Percentiles rank a stretch among this genome's conserved stretches.
phyloP scores from a whole-genome alignment of 2,797 vertebrate species.

The Caiman crocodilus region DNA sequence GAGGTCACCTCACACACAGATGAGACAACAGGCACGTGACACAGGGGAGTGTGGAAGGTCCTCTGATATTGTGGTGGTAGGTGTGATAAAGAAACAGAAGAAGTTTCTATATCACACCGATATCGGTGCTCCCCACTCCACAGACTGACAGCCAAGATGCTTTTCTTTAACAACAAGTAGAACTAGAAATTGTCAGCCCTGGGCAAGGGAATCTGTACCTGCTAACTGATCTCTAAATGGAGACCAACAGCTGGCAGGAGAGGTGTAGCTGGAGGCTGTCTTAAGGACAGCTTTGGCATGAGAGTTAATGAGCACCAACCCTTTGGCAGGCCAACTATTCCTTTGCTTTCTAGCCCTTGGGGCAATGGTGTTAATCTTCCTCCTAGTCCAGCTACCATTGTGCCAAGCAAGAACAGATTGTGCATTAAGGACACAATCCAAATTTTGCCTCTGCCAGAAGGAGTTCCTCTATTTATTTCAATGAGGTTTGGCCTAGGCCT shows the following conservation, averaged over 20 bases:
- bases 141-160: fast-evolving
- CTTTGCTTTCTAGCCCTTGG: not conserved
- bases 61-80: too few relatives aligned
- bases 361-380: not conserved
- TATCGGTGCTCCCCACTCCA: not conserved
- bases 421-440: not conserved
- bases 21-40: too few relatives aligned
- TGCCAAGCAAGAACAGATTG: not conserved
- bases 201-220: not conserved
- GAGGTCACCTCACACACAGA: too few relatives aligned
- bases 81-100: too few relatives aligned
- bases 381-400: not conserved
- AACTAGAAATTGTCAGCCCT: not conserved
- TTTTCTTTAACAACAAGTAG: not conserved
- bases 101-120: too few relatives aligned
- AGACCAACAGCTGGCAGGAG: not conserved
- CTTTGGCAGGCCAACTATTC: not conserved
- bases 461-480: not conserved
- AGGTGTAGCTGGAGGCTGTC: not conserved
- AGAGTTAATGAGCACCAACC: too few relatives aligned
- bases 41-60: too few relatives aligned
- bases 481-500: slow-evolving; percentile 5
- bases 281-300: not conserved
- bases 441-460: not conserved
- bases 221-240: not conserved